phyloP scores from a whole-genome alignment of 2,113 vertebrate species.

The Neogale vison region DNA sequence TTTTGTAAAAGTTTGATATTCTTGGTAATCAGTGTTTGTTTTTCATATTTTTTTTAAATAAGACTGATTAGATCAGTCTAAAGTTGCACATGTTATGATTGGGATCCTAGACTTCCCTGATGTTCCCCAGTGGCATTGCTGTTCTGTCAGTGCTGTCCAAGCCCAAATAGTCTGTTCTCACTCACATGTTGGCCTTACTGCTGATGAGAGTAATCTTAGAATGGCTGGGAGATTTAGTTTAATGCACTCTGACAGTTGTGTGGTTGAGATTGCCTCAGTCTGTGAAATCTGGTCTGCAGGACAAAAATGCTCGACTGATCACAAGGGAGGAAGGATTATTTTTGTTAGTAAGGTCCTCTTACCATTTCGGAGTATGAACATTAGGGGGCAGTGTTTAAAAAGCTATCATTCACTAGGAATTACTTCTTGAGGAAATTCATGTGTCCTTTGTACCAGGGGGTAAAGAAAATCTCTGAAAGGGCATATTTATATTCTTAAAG shows the following conservation, averaged over 20 bases:
- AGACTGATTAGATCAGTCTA: constrained; percentile 38
- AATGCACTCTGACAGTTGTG: constrained; percentile 64
- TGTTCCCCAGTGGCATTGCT: constrained; percentile 35
- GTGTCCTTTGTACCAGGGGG: background rate
- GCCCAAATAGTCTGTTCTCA: constrained; percentile 50
- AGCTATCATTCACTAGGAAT: constrained; percentile 63
- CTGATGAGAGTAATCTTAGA: constrained; percentile 70
- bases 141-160: constrained; percentile 52
- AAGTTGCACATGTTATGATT: constrained; percentile 47
- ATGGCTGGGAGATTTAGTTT: constrained; percentile 39
- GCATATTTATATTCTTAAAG: background rate
- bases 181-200: constrained; percentile 56
- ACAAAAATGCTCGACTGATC: constrained; percentile 53
- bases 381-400: constrained; percentile 84
- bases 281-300: constrained; percentile 60
- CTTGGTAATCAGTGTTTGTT: constrained; percentile 14
- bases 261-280: constrained; percentile 58
- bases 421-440: background rate
- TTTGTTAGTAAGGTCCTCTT: background rate
- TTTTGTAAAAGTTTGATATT: constrained; percentile 50
- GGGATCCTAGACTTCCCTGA: background rate
- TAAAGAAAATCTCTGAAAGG: background rate
- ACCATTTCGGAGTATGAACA: constrained; percentile 46
- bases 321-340: constrained; percentile 50
- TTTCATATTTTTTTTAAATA: constrained; percentile 8